phyloP scores from a whole-genome alignment of 2,888 invertebrate genomes.

The Rhabditoides inermis region DNA sequence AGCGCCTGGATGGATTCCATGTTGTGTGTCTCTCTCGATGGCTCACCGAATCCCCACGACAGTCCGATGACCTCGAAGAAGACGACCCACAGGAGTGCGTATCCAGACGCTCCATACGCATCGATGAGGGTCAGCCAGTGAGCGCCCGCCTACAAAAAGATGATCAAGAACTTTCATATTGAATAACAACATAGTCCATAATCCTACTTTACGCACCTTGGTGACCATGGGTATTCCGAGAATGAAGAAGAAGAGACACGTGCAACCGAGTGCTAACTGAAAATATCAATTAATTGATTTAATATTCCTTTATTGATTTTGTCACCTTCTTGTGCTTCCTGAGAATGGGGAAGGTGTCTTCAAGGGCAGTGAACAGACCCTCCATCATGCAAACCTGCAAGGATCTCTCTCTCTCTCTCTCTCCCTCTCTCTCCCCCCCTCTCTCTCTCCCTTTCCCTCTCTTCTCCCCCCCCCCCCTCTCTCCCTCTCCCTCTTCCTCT shows the following conservation, averaged over 20 bases:
- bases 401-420: too few species aligned
- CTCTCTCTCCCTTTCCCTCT: too few species aligned
- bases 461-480: too few species aligned
- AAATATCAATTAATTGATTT: not conserved
- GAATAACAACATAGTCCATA: not conserved
- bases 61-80: constrained; percentile 83
- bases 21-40: too few species aligned
- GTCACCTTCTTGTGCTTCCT: constrained; percentile 42
- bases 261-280: constrained; percentile 30
- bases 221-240: constrained; percentile 51
- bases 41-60: constrained; percentile 72
- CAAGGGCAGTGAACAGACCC: constrained; percentile 51
- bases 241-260: constrained; percentile 47
- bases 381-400: constrained; percentile 52
- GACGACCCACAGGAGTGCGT: constrained; percentile 79
- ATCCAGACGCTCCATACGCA: constrained; percentile 72
- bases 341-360: constrained; percentile 50
- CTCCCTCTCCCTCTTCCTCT: not conserved
- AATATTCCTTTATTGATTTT: not conserved
- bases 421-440: too few species aligned
- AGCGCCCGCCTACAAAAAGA: constrained; percentile 68
- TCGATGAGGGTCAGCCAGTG: constrained; percentile 77
- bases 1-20: constrained; percentile 49
- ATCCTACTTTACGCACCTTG: constrained; percentile 22
- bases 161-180: not conserved